These are phyloP conservation scores for Cynodonichthys magdalenae DNA, from an alignment of 2,797 vertebrate species.

Conservation along the genomic window DNA sequence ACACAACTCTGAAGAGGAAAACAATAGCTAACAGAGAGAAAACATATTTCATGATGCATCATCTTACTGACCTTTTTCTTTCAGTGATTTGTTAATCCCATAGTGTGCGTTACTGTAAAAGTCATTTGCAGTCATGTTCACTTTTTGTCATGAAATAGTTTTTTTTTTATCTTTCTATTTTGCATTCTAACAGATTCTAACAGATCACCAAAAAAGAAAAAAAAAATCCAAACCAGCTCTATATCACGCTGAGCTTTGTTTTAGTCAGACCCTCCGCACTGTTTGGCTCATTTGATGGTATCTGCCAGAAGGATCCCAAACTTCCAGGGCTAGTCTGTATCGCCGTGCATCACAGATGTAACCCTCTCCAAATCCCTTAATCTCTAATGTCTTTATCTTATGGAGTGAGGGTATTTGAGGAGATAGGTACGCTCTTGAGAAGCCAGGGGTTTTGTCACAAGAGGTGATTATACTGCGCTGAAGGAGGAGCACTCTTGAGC, in stretches of 20 bases:
- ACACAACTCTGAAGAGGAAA: constrained; percentile 34
- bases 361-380: constrained; percentile 60
- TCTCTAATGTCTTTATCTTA: constrained; percentile 69
- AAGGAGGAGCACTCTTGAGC: constrained; percentile 55
- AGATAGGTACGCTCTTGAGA: constrained; percentile 55
- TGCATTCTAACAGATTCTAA: background rate
- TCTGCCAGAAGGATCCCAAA: constrained; percentile 52
- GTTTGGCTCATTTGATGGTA: constrained; percentile 52
- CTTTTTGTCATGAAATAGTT: constrained; percentile 19
- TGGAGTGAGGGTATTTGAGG: constrained; percentile 62
- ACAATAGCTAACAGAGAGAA: constrained; percentile 34
- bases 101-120: constrained; percentile 36
- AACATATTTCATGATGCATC: constrained; percentile 38
- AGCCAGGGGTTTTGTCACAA: constrained; percentile 62
- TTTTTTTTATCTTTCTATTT: background rate
- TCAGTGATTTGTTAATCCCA: constrained; percentile 41
- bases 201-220: constrained; percentile 23
- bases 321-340: constrained; percentile 46
- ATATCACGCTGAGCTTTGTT: constrained; percentile 46
- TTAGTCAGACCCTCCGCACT: constrained; percentile 29
- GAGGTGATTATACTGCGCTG: constrained; percentile 57
- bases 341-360: constrained; percentile 27
- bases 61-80: constrained; percentile 60
- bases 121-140: constrained; percentile 29
- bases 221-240: constrained; percentile 23